Base-by-base conservation (phyloP, 2,888 invertebrate genomes). In the Microctonus brassicae region DNA sequence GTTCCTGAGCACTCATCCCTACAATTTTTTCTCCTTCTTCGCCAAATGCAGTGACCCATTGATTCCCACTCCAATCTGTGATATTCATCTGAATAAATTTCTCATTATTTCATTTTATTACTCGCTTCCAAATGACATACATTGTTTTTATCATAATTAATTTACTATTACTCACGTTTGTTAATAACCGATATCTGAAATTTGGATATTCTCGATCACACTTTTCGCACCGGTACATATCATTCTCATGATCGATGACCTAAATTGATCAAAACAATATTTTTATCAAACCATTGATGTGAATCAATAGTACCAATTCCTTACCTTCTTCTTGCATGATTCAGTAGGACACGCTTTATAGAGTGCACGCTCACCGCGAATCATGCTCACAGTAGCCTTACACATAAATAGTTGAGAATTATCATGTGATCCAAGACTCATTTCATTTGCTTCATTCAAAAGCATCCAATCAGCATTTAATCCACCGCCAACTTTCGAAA, bases 191-290 rank as follows among this genome's bases (percentile, higher is more conserved):
- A 88, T 96, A 96, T 83, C 95, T 96, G 87, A 93, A 98, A 79
- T 94, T 94, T 0, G 94, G 93, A 84, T 91, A 95, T 77, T 96
- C 95, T 68, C 92, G 90, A 82, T 93, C 92, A 86, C 99, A 99
- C 88, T 99, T 99, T 87, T 99, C 99, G 88, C 99, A 99, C 66
- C 97, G 90, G 88, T 92, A 99, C 84, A 93, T 90, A 0, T 96
- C 96, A 82, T 96, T 96, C 76, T 94, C 93, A 82, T 94, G 92
- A 86, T 98, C 97, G 9, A 96, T 89, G 0, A 98, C 90, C 88
- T 88, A 57, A n/a, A 79, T 73, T 1, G 33, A 42, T 33, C 7
- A 61, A 75, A 58, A 26, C 3, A 53, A 34, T 26, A 3, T 11
- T 63, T 29, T 22, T 5, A 47, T 42, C 39, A 39, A 11, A 64